Conservation (phyloP, 2,797 vertebrate species). For the Luscinia megarhynchos region DNA sequence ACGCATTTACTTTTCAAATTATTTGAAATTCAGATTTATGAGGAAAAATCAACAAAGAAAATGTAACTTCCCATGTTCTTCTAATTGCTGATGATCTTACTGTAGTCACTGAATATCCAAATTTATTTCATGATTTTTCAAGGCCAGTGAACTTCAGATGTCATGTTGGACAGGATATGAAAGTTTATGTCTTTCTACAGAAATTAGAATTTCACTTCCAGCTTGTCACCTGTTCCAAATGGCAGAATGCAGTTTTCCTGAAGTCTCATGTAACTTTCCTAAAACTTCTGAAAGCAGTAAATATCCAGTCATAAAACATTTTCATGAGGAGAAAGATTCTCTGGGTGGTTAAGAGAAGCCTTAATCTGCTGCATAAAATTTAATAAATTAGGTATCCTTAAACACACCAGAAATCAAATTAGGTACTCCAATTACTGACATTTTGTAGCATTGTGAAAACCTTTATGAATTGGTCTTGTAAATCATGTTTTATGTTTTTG, state of each 20-base stretch:
- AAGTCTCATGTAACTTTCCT: not conserved
- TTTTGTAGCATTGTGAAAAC: not conserved
- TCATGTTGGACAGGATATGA: not conserved
- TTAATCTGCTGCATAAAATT: not conserved
- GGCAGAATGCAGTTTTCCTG: not conserved
- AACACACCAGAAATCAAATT: not conserved
- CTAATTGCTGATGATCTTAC: not conserved
- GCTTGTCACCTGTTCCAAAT: not conserved
- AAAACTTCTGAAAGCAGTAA: not conserved
- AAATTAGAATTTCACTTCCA: not conserved
- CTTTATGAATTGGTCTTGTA: not conserved
- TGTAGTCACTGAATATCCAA: accelerated
- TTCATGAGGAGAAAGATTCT: not conserved
- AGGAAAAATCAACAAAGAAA: not conserved
- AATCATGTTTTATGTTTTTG: not conserved
- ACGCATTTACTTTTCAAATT: not conserved
- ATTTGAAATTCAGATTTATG: not conserved
- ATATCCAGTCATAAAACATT: not conserved
- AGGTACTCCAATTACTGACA: not conserved
- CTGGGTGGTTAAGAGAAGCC: not conserved
- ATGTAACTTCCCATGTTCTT: not conserved
- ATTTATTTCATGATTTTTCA: not conserved
- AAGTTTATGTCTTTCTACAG: not conserved
- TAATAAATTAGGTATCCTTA: not conserved
- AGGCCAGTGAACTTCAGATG: not conserved